Evolutionary conservation across 2,888 invertebrate species (phyloP), one percentile per base, ranked within the genome.

Genomic region (Volucella inflata): DNA sequence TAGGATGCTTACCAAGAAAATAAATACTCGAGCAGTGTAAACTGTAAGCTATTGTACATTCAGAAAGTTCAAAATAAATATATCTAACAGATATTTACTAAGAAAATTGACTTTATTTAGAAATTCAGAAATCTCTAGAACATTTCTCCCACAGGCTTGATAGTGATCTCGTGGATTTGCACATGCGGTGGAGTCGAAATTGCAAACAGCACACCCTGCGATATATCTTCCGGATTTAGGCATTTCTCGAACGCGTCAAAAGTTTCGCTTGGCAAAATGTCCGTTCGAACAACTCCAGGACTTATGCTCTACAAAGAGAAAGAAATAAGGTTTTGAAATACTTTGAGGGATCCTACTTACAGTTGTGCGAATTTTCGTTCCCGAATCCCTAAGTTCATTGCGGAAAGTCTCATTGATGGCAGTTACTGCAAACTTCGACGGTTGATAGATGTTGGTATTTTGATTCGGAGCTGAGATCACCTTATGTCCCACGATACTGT

Each of bases 261-360:
- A 8, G 14, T 38, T 8, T 64, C 46, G 0, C 60, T 21, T 6
- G 89, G 77, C 59, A 92, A 89, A 57, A 93, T 90, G 44, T 92
- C 92, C 1, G 93, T 93, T 3, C 90, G 88, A 2, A 93, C 93
- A 1, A 92, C 89, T 1, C 93, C 93, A 0, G 93, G 93, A 57
- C 92, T 92, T 50, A 93, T 90, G 88, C 93, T 93, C 87, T 90
- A 51, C 0, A 72, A 65, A 51, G 1, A 16, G 6, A 48, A 9
- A 48, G 6, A 17, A 2, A 10, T 30, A 11, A 57, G 12, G 6
- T 55, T 53, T n/a, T n/a, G n/a, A 1, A 6, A 30, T 4, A 30
- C 6, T 30, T 21, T 4, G 3, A 21, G 21, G 6, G 6, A 30
- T 6, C 6, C 30, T 8, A 10, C 88, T 87, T 44, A 89, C 89